phyloP scores from a whole-genome alignment of 2,113 vertebrate genomes.

The Psophia crepitans region DNA sequence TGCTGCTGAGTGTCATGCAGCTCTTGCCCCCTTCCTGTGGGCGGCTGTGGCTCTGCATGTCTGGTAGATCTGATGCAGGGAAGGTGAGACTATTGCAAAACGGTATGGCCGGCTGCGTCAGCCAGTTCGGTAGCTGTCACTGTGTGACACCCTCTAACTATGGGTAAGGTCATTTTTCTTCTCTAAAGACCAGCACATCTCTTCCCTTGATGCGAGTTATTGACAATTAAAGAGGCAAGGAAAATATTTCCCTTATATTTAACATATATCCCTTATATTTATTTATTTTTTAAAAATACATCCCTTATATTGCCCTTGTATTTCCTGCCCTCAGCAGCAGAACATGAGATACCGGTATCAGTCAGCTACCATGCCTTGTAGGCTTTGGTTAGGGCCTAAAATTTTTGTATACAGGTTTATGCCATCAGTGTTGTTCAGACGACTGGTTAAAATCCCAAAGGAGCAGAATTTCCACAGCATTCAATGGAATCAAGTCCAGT shows the following conservation, averaged over 20 bases:
- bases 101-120: not conserved
- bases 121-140: not conserved
- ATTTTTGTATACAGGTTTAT: not conserved
- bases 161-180: not conserved
- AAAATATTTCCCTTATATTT: not conserved
- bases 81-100: not conserved
- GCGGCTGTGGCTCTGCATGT: not conserved
- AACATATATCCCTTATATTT: not conserved
- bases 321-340: not conserved
- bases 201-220: not conserved
- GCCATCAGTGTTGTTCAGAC: not conserved
- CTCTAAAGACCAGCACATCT: not conserved
- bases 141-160: not conserved
- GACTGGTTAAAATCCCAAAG: not conserved
- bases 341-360: not conserved
- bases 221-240: not conserved
- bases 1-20: fast-evolving
- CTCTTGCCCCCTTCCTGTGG: not conserved
- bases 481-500: not conserved
- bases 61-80: not conserved
- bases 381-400: not conserved
- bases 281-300: not conserved
- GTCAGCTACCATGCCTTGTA: not conserved
- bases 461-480: not conserved
- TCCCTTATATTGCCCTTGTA: not conserved